These are phyloP conservation scores for Nixonia krombeini DNA, from an alignment of 1,140 invertebrate species.

Conservation along the genomic window DNA sequence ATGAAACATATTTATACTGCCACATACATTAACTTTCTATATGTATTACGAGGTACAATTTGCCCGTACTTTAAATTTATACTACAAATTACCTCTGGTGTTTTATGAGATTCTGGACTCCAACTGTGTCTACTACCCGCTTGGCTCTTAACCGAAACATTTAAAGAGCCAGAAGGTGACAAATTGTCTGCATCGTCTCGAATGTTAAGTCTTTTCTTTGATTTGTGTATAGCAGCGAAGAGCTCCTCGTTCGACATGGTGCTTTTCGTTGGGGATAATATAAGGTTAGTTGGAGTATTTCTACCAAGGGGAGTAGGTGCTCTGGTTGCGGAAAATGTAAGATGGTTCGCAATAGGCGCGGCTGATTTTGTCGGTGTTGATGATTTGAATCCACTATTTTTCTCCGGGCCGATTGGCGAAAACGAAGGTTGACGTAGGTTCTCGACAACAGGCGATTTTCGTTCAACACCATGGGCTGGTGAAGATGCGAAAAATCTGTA, in stretches of 20 bases:
- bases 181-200: constrained; percentile 73
- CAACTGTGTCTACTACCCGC: constrained; percentile 65
- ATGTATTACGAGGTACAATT: too few species aligned
- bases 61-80: too few species aligned
- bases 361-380: constrained; percentile 56
- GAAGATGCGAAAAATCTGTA: constrained; percentile 66
- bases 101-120: constrained; percentile 63
- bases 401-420: constrained; percentile 59
- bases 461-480: constrained; percentile 42
- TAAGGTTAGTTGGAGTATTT: constrained; percentile 60
- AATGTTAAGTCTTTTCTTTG: constrained; percentile 82
- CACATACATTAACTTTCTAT: too few species aligned
- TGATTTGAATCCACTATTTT: constrained; percentile 54
- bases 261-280: constrained; percentile 78
- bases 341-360: constrained; percentile 47
- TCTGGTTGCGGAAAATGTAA: constrained; percentile 44
- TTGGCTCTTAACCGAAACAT: constrained; percentile 45
- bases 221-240: constrained; percentile 84
- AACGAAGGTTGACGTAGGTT: constrained; percentile 51
- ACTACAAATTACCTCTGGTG: constrained; percentile 55
- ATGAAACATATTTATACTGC: too few species aligned
- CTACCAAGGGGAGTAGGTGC: constrained; percentile 48
- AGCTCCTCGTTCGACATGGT: constrained; percentile 84
- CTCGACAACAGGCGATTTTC: constrained; percentile 41
- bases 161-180: constrained; percentile 71